These are phyloP conservation scores for Drosophila limbata DNA, from an alignment of 2,888 invertebrate species.

Conservation along the genomic window DNA sequence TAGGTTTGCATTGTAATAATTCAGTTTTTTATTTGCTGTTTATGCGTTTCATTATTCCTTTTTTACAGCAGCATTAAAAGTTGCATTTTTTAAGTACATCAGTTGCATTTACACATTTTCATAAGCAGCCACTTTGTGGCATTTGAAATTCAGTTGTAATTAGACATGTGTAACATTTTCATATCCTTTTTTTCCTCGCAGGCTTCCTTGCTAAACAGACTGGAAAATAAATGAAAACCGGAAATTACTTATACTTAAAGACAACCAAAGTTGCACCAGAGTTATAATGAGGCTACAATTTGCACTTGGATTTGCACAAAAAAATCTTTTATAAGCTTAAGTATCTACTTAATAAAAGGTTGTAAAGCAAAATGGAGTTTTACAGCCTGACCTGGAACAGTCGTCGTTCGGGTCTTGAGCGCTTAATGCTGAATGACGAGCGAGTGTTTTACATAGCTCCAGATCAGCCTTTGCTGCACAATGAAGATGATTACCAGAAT, in stretches of 20 bases:
- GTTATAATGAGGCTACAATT: constrained; percentile 39
- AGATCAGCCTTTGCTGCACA: constrained; percentile 60
- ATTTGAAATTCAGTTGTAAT: constrained; percentile 4
- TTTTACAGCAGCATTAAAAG: too few relatives aligned
- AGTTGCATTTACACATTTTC: not conserved
- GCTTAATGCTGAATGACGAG: constrained; percentile 41
- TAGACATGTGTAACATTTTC: constrained; percentile 8
- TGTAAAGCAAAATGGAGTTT: constrained; percentile 56
- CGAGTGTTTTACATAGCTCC: constrained; percentile 71
- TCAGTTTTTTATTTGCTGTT: too few relatives aligned
- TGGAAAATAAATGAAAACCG: constrained; percentile 32
- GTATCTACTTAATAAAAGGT: not conserved
- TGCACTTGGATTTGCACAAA: constrained; percentile 18
- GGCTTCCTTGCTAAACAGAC: constrained; percentile 14
- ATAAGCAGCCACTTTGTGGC: not conserved
- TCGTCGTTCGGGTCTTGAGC: constrained; percentile 37
- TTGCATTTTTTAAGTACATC: constrained; percentile 1
- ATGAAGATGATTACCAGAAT: constrained; percentile 62
- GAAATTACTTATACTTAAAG: constrained; percentile 20
- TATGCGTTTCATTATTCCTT: too few relatives aligned
- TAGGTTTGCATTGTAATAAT: too few relatives aligned
- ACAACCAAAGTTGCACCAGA: not conserved
- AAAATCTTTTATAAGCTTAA: constrained; percentile 14
- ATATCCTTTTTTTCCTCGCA: constrained; percentile 40
- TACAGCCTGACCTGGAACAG: constrained; percentile 62